phyloP scores from a whole-genome alignment of 2,888 invertebrate species.

The Suillia variegata region DNA sequence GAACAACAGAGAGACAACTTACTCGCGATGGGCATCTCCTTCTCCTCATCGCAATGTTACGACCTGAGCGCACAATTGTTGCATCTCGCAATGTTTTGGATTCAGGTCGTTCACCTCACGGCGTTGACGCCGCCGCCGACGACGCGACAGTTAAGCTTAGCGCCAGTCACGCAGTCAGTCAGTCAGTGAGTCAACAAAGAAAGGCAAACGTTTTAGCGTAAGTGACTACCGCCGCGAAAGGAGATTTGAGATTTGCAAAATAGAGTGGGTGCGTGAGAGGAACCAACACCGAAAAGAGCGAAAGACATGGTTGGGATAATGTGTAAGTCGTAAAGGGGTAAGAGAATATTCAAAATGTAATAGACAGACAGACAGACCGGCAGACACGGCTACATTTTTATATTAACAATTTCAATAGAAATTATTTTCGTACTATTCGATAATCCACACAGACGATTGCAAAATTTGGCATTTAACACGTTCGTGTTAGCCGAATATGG shows the following conservation, averaged over 20 bases:
- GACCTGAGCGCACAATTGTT: constrained; percentile 32
- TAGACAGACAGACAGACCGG: too few species aligned
- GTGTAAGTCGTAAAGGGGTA: too few species aligned
- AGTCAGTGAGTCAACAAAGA: background rate
- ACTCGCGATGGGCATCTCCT: background rate
- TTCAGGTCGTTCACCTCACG: constrained; percentile 36
- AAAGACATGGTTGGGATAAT: too few species aligned
- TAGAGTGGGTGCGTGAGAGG: background rate
- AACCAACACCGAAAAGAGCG: too few species aligned
- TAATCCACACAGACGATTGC: too few species aligned
- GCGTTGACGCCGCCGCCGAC: constrained; percentile 20
- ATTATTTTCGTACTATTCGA: too few species aligned
- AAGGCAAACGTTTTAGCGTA: background rate
- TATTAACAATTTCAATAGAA: too few species aligned
- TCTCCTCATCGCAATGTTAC: background rate
- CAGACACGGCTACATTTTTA: too few species aligned
- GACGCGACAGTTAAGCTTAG: constrained; percentile 13
- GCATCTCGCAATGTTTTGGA: constrained; percentile 39
- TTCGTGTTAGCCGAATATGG: too few species aligned
- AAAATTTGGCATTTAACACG: too few species aligned
- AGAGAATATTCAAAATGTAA: too few species aligned
- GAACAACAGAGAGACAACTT: background rate
- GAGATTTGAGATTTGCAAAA: background rate
- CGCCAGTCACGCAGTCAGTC: background rate
- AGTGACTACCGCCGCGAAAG: background rate